Evolutionary conservation across 2,113 vertebrate genomes (phyloP).

Genomic region (Myotis lucifugus): DNA sequence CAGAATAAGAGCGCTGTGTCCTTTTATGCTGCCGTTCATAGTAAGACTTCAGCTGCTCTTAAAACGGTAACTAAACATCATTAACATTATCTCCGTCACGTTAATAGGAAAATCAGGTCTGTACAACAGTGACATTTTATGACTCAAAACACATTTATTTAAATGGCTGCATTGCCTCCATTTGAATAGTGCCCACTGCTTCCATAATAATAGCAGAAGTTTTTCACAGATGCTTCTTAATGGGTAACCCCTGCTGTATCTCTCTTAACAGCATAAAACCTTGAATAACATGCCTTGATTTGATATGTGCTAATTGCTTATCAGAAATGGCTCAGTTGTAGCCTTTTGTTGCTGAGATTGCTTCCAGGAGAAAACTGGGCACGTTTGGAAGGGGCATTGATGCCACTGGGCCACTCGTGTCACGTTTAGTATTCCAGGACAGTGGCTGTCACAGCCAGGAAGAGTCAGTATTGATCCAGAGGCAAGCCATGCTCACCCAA

Average conservation of each 20-base stretch:
- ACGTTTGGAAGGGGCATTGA: conserved; percentile 46
- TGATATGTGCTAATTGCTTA: conserved; percentile 68
- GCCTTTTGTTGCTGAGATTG: conserved; percentile 49
- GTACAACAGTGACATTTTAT: conserved; percentile 55
- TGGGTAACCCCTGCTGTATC: conserved; percentile 71
- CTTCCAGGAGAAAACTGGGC: conserved; percentile 54
- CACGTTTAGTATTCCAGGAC: conserved; percentile 36
- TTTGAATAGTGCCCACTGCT: conserved; percentile 78
- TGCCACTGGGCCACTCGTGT: background rate
- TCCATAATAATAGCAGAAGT: conserved; percentile 67
- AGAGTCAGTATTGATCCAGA: background rate
- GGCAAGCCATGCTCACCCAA: background rate
- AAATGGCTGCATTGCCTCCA: conserved; percentile 78
- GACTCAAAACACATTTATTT: conserved; percentile 77
- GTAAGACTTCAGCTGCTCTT: conserved; percentile 48
- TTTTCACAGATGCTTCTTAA: conserved; percentile 69
- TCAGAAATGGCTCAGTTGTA: conserved; percentile 71
- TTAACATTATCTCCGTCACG: conserved; percentile 56
- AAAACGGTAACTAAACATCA: conserved; percentile 62
- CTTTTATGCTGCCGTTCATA: conserved; percentile 22
- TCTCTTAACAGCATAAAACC: conserved; percentile 43
- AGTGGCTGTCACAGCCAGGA: background rate
- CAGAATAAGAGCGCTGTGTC: conserved; percentile 6
- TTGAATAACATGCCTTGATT: conserved; percentile 62
- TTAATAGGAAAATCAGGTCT: conserved; percentile 70